These are phyloP conservation scores for Pongo abelii DNA, from an alignment of 2,113 vertebrate species.

Conservation along the genomic window DNA sequence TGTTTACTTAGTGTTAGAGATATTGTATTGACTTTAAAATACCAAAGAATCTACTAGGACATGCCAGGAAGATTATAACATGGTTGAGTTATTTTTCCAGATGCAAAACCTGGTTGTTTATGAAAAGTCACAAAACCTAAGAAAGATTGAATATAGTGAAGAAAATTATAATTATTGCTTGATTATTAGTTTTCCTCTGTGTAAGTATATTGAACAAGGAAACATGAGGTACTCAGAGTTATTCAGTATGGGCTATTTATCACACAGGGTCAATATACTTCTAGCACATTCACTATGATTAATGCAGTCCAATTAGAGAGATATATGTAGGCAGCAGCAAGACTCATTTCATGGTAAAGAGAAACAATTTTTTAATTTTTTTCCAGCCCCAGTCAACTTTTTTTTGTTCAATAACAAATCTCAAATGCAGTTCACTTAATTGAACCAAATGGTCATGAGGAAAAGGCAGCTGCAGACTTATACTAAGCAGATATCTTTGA, in stretches of 20 bases:
- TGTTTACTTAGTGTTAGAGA: neutral
- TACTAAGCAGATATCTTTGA: conserved; percentile 29
- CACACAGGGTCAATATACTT: neutral
- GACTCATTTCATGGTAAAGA: neutral
- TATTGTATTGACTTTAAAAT: conserved; percentile 1
- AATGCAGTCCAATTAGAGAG: conserved; percentile 14
- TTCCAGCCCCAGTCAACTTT: neutral
- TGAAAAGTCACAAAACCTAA: conserved; percentile 34
- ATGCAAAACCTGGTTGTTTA: neutral
- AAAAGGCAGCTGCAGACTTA: conserved; percentile 1
- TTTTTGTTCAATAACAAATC: conserved; percentile 20
- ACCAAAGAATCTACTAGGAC: neutral
- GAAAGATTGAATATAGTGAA: conserved; percentile 21
- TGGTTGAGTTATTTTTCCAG: neutral
- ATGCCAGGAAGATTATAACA: neutral
- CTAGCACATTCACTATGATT: neutral
- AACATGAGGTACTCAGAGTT: neutral
- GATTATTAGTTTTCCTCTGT: neutral
- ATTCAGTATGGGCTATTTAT: neutral
- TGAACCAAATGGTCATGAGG: conserved; percentile 49
- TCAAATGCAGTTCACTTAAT: conserved; percentile 30
- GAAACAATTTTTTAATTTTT: conserved; percentile 12
- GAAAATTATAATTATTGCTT: conserved; percentile 20
- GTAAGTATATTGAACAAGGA: conserved; percentile 19
- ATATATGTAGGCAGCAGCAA: neutral